Conservation (phyloP, 2,888 invertebrate genomes). For the Leptinotarsa peninsularis region DNA sequence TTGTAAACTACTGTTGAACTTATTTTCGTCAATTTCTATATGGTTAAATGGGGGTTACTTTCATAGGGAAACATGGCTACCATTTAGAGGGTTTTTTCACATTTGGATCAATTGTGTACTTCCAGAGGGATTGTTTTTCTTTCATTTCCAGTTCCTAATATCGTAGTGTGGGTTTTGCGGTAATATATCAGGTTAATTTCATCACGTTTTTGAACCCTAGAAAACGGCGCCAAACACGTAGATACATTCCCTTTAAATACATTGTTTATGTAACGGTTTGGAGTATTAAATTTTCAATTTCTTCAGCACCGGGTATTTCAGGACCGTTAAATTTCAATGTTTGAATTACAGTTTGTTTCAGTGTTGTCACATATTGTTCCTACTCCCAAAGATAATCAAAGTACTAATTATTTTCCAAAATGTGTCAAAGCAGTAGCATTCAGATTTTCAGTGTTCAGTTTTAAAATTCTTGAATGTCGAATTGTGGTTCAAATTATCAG, state of each 20-base stretch:
- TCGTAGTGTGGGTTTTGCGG: not conserved
- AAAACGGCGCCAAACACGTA: slow-evolving; percentile 4
- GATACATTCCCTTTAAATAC: slow-evolving; percentile 24
- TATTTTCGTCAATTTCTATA: not conserved
- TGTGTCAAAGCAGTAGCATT: too few relatives aligned
- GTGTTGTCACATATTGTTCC: not conserved
- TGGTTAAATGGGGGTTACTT: not conserved
- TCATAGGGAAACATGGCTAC: not conserved
- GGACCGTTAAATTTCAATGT: not conserved
- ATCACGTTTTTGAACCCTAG: not conserved
- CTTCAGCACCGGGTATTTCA: not conserved
- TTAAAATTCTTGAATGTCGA: too few relatives aligned
- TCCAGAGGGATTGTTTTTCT: not conserved
- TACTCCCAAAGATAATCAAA: not conserved
- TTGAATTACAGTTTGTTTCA: not conserved
- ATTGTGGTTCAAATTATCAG: too few relatives aligned
- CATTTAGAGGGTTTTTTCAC: slow-evolving; percentile 4
- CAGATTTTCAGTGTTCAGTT: too few relatives aligned
- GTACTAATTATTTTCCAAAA: too few relatives aligned
- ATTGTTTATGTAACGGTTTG: slow-evolving; percentile 23
- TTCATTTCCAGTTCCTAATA: not conserved
- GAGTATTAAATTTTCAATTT: not conserved
- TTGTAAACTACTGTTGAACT: not conserved
- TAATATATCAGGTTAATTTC: not conserved
- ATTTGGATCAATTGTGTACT: not conserved